phyloP scores from a whole-genome alignment of 2,888 invertebrate genomes.

The Dendrolimus pini region DNA sequence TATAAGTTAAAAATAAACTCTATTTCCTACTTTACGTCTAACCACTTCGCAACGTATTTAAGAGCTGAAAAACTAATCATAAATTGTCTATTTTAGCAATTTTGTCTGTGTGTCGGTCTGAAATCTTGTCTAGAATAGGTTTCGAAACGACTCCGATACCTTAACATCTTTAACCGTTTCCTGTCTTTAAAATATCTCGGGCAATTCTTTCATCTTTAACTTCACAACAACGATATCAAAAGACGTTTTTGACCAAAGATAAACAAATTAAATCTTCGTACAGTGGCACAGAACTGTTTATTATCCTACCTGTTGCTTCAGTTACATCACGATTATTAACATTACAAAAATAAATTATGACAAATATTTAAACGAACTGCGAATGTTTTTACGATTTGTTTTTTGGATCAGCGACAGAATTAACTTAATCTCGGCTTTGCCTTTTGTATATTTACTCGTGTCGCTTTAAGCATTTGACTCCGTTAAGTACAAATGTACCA shows the following conservation, averaged over 20 bases:
- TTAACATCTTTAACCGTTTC: neutral
- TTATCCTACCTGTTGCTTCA: neutral
- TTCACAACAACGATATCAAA: neutral
- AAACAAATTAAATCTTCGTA: neutral
- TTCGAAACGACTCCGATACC: too few relatives aligned
- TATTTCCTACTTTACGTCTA: too few relatives aligned
- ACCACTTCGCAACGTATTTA: too few relatives aligned
- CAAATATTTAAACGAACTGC: neutral
- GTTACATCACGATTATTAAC: neutral
- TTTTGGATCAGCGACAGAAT: neutral
- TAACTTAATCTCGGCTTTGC: neutral
- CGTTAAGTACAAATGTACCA: neutral
- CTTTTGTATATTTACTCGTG: neutral
- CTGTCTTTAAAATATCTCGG: neutral
- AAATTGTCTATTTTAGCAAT: too few relatives aligned
- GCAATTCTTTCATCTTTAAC: neutral
- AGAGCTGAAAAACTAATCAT: too few relatives aligned
- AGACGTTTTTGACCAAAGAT: neutral
- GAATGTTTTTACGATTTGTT: neutral
- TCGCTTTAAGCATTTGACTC: neutral
- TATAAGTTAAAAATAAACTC: too few relatives aligned
- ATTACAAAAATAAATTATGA: neutral
- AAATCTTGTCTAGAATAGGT: too few relatives aligned
- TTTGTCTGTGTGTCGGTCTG: too few relatives aligned
- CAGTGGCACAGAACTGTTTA: neutral